These are phyloP conservation scores for Phrynosoma platyrhinos DNA, from an alignment of 2,113 vertebrate genomes.

Conservation along the genomic window DNA sequence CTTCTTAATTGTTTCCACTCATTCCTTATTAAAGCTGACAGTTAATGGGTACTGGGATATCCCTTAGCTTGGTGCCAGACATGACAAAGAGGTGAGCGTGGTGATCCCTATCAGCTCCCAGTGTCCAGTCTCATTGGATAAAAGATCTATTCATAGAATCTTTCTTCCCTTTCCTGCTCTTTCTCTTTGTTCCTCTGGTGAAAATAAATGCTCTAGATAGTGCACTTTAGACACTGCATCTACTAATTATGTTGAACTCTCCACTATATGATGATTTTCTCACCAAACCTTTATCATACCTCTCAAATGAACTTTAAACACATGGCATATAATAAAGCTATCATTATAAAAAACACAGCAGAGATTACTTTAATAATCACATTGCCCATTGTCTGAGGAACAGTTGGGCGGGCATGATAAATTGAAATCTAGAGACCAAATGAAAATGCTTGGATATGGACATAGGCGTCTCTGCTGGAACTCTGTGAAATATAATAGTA, in stretches of 20 bases:
- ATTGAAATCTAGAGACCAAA: not conserved
- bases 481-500: not conserved
- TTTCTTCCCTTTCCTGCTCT: not conserved
- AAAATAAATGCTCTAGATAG: constrained; percentile 30
- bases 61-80: not conserved
- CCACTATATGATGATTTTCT: constrained; percentile 33
- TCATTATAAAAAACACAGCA: not conserved
- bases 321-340: not conserved
- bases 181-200: constrained; percentile 36
- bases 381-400: constrained; percentile 19
- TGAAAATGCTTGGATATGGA: not conserved
- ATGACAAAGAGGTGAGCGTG: not conserved
- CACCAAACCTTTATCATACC: constrained; percentile 20
- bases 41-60: not conserved
- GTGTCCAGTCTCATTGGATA: not conserved
- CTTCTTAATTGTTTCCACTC: not conserved
- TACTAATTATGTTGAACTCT: not conserved
- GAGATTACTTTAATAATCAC: not conserved
- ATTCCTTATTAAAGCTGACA: not conserved
- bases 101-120: not conserved
- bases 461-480: no score
- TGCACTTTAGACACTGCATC: constrained; percentile 1
- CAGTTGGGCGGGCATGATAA: constrained; percentile 31
- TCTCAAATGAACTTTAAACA: constrained; percentile 43
- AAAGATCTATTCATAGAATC: not conserved